phyloP scores from a whole-genome alignment of 2,888 invertebrate genomes.

The Hecatera dysodea region DNA sequence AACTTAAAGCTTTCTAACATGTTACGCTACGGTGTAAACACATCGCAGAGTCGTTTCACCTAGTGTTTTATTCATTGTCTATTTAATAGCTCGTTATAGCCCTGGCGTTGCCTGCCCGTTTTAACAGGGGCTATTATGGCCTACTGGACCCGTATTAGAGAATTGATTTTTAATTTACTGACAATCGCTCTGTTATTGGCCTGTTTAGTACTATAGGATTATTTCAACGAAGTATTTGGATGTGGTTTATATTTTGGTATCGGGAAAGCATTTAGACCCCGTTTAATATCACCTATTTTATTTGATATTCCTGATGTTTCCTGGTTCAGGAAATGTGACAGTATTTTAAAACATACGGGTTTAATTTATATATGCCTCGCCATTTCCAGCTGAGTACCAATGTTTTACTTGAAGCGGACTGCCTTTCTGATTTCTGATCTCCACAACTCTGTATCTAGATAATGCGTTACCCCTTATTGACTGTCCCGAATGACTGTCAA shows the following conservation, averaged over 20 bases:
- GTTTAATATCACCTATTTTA: background rate
- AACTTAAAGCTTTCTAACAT: background rate
- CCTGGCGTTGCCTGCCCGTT: conserved; percentile 61
- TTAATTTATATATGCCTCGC: too few relatives aligned
- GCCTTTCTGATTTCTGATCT: too few relatives aligned
- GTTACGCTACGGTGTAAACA: conserved; percentile 67
- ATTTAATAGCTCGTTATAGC: conserved; percentile 72
- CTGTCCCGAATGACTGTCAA: too few relatives aligned
- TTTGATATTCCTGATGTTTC: too few relatives aligned
- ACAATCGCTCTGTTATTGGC: conserved; percentile 21
- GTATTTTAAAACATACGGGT: too few relatives aligned
- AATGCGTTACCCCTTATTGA: too few relatives aligned
- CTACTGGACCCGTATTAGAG: conserved; percentile 38
- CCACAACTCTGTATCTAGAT: too few relatives aligned
- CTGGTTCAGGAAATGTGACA: too few relatives aligned
- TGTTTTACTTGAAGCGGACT: too few relatives aligned
- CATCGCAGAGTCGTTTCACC: conserved; percentile 63
- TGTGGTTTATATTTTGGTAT: conserved; percentile 21
- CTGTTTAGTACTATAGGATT: conserved; percentile 25
- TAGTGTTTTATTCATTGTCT: conserved; percentile 76
- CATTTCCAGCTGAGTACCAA: too few relatives aligned
- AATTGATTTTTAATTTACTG: conserved; percentile 71
- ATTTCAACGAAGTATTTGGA: conserved; percentile 14
- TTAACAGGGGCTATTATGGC: conserved; percentile 55
- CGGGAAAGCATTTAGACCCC: background rate